A percentile compares a stretch with the other conserved stretches of the same genome.
Conservation (phyloP, 2,888 invertebrate species). For the Drosophila falleni region DNA sequence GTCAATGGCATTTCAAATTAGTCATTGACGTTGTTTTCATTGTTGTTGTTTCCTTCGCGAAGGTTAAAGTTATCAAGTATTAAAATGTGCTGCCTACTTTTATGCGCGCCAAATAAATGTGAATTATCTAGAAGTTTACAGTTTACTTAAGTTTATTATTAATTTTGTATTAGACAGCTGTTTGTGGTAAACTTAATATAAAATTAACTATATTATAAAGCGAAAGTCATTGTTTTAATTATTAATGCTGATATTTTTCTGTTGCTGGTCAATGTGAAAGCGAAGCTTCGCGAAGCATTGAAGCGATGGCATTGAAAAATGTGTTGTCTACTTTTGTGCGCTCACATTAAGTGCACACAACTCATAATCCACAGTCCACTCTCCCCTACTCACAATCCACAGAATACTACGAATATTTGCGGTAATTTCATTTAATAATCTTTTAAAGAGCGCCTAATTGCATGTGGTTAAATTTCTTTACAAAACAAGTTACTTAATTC, state of each 20-base stretch:
- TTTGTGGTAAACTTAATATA: neutral
- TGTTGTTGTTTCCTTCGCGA: conserved; percentile 16
- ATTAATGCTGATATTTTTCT: neutral
- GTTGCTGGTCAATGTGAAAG: conserved; percentile 13
- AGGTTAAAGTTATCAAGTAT: conserved; percentile 23
- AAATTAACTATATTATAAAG: conserved; percentile 5
- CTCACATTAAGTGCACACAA: conserved; percentile 4
- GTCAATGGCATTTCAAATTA: conserved; percentile 55
- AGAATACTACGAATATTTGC: neutral
- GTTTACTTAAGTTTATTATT: neutral
- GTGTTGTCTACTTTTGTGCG: conserved; percentile 19
- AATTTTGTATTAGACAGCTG: too few relatives aligned
- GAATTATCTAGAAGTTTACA: conserved; percentile 9
- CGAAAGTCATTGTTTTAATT: neutral
- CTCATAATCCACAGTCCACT: neutral
- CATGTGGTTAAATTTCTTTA: conserved; percentile 9
- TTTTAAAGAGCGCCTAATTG: conserved; percentile 21
- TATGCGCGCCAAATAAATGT: conserved; percentile 22
- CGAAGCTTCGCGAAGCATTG: neutral
- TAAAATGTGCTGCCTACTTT: conserved; percentile 35
- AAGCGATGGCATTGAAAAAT: conserved; percentile 23
- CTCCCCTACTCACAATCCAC: neutral
- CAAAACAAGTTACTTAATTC: conserved; percentile 6
- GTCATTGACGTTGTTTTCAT: conserved; percentile 32
- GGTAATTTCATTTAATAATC: conserved; percentile 20